Percentiles rank a stretch among this genome's conserved stretches.
phyloP scores from a whole-genome alignment of 2,888 invertebrate genomes.

The Drosophila ustulata region DNA sequence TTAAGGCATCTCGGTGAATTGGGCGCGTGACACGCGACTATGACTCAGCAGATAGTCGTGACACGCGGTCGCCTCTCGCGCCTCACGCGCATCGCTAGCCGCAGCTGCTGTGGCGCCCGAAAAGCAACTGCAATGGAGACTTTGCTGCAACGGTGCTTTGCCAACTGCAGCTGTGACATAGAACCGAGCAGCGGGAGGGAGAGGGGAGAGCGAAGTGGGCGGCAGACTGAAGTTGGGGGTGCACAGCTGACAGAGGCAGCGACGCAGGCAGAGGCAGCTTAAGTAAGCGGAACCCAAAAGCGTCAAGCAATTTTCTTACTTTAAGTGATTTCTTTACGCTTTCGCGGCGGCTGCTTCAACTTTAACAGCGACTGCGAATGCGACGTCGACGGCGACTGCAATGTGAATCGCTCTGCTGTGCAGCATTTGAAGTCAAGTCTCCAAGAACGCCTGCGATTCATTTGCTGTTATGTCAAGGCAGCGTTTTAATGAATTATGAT shows the following conservation, averaged over 20 bases:
- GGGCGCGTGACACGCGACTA: background rate
- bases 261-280: constrained; percentile 21
- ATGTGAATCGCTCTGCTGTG: too few relatives aligned
- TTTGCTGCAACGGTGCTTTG: constrained; percentile 42
- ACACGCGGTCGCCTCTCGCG: constrained; percentile 15
- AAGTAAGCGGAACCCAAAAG: constrained; percentile 63
- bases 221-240: too few relatives aligned
- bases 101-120: constrained; percentile 40
- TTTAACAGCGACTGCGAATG: constrained; percentile 16
- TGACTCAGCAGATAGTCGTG: constrained; percentile 7
- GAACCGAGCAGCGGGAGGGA: constrained; percentile 1
- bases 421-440: constrained; percentile 57
- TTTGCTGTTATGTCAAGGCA: constrained; percentile 68
- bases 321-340: constrained; percentile 77
- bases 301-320: constrained; percentile 62
- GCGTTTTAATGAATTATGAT: constrained; percentile 73
- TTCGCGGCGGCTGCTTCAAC: constrained; percentile 56
- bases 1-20: background rate
- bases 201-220: background rate
- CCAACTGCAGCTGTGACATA: constrained; percentile 50
- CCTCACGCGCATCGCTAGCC: constrained; percentile 23
- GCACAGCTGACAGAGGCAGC: background rate
- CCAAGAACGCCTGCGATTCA: constrained; percentile 51
- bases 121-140: constrained; percentile 20
- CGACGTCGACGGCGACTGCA: constrained; percentile 15